Evolutionary conservation across 2,113 vertebrate genomes (phyloP), one percentile per base, ranked within the genome.

Genomic region (Hydrolagus affinis): DNA sequence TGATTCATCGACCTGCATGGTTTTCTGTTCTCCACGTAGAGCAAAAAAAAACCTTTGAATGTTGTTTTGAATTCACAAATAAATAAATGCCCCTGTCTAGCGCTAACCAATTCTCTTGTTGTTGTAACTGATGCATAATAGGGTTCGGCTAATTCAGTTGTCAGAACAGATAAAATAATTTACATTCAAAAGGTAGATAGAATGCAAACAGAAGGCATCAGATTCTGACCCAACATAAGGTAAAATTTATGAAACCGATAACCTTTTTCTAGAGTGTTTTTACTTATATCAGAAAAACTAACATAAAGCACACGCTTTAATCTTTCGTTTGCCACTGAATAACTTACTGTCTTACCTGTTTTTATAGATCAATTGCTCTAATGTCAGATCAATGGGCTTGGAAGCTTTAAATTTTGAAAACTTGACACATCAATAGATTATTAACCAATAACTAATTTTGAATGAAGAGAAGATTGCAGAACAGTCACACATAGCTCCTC

Each of bases 1-100:
- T 98, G 97, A 98, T 98, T 98, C 96, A 97, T 96, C 92, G 90
- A 88, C 92, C 91, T 91, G 92, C 94, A 92, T 91, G 92, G 93
- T 86, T 86, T 87, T 89, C 87, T 88, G 89, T 90, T 90, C 89
- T 86, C 88, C 25, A 21, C 62, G 8, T 83, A 68, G 25, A 83
- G 78, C n/a, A 78, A 32, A 66, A 30, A n/a, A 44, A 83, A 60
- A 68, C 60, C 78, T 83, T 83, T 83, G 78, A 83, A 64, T 83
- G 21, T 30, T 66, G 60, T 64, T 83, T 66, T 66, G 78, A 66
- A 83, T 83, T 66, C 62, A 66, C 78, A 83, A 83, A 83, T 60
- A 83, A 83, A 83, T 83, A 83, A 66, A 83, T 83, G 78, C 66
- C 66, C 78, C 59, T 21, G 15, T 83, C 78, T 17, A 11, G 25